A percentile compares a stretch with the other conserved stretches of the same genome.
Conservation (phyloP, 2,888 invertebrate species). For the Apomyelois bistriatella region DNA sequence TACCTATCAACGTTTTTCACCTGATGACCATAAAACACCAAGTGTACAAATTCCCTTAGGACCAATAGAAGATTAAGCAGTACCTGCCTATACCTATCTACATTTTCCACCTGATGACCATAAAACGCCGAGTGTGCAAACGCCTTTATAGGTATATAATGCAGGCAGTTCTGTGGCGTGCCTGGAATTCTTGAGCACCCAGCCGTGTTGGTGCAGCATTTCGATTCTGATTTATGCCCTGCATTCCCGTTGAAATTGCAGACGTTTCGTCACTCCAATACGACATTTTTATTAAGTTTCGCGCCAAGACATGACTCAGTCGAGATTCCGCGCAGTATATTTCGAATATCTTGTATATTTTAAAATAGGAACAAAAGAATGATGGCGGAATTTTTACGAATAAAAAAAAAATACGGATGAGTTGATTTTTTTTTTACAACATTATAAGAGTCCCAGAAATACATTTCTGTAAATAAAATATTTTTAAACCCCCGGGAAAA, state of each 20-base stretch:
- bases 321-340: constrained; percentile 14
- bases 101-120: too few species aligned
- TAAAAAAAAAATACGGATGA: too few species aligned
- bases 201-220: constrained; percentile 46
- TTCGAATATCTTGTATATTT: constrained; percentile 10
- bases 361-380: neutral
- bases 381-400: too few species aligned
- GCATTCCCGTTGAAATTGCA: constrained; percentile 55
- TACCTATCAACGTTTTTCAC: too few species aligned
- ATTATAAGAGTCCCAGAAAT: too few species aligned
- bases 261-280: constrained; percentile 46
- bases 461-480: too few species aligned
- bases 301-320: constrained; percentile 13
- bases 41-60: too few species aligned
- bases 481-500: too few species aligned
- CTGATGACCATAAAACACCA: too few species aligned
- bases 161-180: constrained; percentile 55
- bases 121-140: neutral
- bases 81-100: too few species aligned
- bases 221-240: constrained; percentile 60
- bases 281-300: constrained; percentile 47
- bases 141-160: constrained; percentile 21
- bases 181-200: constrained; percentile 55
- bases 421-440: too few species aligned
- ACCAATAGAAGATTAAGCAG: too few species aligned